These are phyloP conservation scores for Lethocerus indicus DNA, from an alignment of 1,140 invertebrate genomes.

Conservation along the genomic window DNA sequence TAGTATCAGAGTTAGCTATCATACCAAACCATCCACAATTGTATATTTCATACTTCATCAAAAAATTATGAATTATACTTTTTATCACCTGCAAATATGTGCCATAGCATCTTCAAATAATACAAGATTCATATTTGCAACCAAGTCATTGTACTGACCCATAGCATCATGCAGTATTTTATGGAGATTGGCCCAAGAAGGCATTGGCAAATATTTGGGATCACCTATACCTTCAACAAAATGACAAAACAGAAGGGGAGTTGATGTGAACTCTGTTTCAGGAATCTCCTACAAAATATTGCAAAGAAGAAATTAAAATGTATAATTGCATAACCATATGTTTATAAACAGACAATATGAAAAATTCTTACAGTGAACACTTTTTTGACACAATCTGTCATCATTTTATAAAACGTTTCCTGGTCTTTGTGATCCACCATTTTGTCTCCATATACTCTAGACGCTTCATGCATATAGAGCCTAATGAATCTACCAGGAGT, in stretches of 20 bases:
- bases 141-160: slow-evolving; percentile 47
- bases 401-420: slow-evolving; percentile 57
- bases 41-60: too few species aligned
- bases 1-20: too few species aligned
- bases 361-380: slow-evolving; percentile 45
- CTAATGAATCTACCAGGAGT: slow-evolving; percentile 50
- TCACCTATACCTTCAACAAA: slow-evolving; percentile 84
- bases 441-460: slow-evolving; percentile 80
- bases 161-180: slow-evolving; percentile 67
- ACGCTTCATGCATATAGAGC: slow-evolving; percentile 79
- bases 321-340: neutral
- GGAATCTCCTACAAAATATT: slow-evolving; percentile 33
- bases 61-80: too few species aligned
- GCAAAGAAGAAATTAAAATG: neutral
- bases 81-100: slow-evolving; percentile 63
- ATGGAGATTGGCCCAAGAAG: slow-evolving; percentile 50
- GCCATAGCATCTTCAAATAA: slow-evolving; percentile 90
- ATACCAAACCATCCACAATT: too few species aligned
- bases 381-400: slow-evolving; percentile 66
- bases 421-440: slow-evolving; percentile 47
- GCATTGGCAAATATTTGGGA: slow-evolving; percentile 73
- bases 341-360: neutral
- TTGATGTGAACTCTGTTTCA: slow-evolving; percentile 41
- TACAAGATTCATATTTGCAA: slow-evolving; percentile 86
- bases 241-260: slow-evolving; percentile 73